Evolutionary conservation across 2,113 vertebrate genomes (phyloP).

Genomic region (Bos taurus): DNA sequence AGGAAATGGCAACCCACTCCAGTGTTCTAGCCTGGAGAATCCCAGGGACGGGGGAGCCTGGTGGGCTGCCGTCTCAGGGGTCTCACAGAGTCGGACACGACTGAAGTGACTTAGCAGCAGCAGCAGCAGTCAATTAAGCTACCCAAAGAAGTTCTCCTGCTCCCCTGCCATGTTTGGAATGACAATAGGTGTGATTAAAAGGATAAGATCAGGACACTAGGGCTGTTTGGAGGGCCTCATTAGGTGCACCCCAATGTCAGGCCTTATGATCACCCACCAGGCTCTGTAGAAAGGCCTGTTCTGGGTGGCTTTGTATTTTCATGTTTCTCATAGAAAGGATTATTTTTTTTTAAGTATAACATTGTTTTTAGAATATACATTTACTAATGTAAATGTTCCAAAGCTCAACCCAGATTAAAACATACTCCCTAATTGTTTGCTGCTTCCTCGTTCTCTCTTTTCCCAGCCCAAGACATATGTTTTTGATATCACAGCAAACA

Average conservation of each 20-base stretch:
- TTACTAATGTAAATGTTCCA: not conserved
- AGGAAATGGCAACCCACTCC: too few species aligned
- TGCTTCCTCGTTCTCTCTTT: not conserved
- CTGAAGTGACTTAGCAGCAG: too few species aligned
- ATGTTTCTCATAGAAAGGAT: not conserved
- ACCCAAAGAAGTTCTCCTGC: not conserved
- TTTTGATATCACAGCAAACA: not conserved
- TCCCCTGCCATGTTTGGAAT: rapidly evolving
- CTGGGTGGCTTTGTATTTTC: not conserved
- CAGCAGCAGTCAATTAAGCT: not conserved
- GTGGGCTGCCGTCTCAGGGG: too few species aligned
- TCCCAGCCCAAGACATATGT: not conserved
- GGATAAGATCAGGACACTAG: not conserved
- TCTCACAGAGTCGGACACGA: too few species aligned
- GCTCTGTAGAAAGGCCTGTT: rapidly evolving
- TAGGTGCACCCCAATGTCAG: rapidly evolving
- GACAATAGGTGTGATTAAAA: not conserved
- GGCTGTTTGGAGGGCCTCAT: not conserved
- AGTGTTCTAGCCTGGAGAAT: too few species aligned
- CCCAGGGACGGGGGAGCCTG: too few species aligned
- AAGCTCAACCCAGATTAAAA: not conserved
- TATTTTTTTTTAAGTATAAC: not conserved
- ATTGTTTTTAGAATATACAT: not conserved
- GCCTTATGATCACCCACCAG: rapidly evolving
- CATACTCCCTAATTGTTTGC: rapidly evolving